phyloP scores from a whole-genome alignment of 2,113 vertebrate species.

The Misgurnus anguillicaudatus region DNA sequence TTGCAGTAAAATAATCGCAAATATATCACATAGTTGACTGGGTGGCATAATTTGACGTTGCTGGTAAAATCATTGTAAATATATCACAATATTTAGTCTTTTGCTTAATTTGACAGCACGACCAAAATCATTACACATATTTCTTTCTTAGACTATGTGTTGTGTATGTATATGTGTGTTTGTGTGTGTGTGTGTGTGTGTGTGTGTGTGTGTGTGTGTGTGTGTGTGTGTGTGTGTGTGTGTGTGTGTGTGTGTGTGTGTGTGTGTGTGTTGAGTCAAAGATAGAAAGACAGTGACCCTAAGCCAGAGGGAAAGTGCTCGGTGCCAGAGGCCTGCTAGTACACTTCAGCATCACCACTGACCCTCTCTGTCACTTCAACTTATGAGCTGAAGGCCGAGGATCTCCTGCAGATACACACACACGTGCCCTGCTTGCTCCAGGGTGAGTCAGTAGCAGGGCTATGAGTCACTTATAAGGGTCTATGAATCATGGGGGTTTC shows the following conservation, averaged over 20 bases:
- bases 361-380: slow-evolving; percentile 75
- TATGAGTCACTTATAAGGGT: slow-evolving; percentile 39
- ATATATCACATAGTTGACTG: too few species aligned
- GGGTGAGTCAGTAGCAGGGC: slow-evolving; percentile 40
- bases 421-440: slow-evolving; percentile 4
- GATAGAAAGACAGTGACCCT: slow-evolving; percentile 72
- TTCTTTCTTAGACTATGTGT: background rate
- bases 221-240: slow-evolving; percentile 35
- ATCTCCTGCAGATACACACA: slow-evolving; percentile 31
- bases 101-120: too few species aligned
- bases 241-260: slow-evolving; percentile 13
- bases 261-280: slow-evolving; percentile 55
- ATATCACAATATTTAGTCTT: too few species aligned
- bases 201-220: slow-evolving; percentile 12
- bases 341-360: slow-evolving; percentile 67
- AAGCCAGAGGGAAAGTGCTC: slow-evolving; percentile 70
- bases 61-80: too few species aligned
- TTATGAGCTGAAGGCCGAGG: slow-evolving; percentile 36
- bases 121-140: too few species aligned
- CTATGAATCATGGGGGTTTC: slow-evolving; percentile 37
- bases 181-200: slow-evolving; percentile 41
- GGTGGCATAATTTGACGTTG: too few species aligned
- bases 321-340: slow-evolving; percentile 61
- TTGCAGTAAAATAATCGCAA: too few species aligned
- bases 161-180: slow-evolving; percentile 9